Conservation (phyloP, 2,113 vertebrate species). For the Hippocampus barbouri region DNA sequence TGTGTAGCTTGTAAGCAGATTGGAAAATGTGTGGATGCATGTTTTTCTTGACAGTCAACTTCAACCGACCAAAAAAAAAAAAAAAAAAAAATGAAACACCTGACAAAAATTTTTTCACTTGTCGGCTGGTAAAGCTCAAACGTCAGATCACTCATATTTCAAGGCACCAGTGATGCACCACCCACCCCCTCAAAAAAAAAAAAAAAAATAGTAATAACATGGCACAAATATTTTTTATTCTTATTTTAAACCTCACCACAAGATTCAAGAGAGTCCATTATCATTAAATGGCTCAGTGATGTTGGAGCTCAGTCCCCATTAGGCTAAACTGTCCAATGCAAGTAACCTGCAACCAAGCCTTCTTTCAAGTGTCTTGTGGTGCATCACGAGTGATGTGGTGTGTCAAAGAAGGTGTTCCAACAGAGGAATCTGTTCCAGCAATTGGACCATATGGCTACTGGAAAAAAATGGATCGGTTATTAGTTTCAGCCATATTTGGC, state of each 20-base stretch:
- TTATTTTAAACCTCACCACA: too few species aligned
- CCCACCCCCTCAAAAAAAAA: too few species aligned
- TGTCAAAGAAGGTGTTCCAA: conserved; percentile 10
- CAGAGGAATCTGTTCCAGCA: background rate
- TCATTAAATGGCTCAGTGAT: background rate
- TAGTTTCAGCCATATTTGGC: background rate
- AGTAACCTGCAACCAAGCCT: background rate
- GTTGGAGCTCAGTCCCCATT: background rate
- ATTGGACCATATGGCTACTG: background rate
- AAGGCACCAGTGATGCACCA: background rate
- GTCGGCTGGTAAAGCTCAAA: too few species aligned
- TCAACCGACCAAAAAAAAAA: too few species aligned
- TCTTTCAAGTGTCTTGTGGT: background rate
- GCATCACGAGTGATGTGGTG: background rate
- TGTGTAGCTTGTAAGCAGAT: too few species aligned
- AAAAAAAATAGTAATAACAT: too few species aligned
- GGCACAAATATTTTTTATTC: too few species aligned
- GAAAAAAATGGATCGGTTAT: background rate
- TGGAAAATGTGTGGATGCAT: too few species aligned
- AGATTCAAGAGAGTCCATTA: too few species aligned
- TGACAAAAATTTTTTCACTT: too few species aligned
- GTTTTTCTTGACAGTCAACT: too few species aligned
- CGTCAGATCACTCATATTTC: background rate
- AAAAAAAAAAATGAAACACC: too few species aligned
- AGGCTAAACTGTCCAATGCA: background rate